Percentiles rank a stretch among this genome's conserved stretches.
phyloP scores from a whole-genome alignment of 1,140 invertebrate genomes.

The Scylla paramamosain region DNA sequence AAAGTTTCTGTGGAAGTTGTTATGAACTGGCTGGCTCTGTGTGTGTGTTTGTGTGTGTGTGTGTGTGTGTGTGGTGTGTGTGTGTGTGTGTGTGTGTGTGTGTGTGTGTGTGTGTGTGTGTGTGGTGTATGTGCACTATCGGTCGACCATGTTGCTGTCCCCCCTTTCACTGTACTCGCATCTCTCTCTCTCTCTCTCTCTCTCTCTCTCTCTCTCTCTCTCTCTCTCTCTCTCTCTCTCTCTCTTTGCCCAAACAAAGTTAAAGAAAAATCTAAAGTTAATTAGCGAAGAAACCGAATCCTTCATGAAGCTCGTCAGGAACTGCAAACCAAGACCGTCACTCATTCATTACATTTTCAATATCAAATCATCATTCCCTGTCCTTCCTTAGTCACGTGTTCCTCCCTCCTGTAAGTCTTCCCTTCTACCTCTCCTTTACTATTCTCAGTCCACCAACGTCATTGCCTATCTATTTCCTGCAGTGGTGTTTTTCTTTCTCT shows the following conservation, averaged over 20 bases:
- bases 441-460: not conserved
- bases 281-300: not conserved
- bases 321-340: not conserved
- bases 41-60: not conserved
- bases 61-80: not conserved
- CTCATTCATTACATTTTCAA: not conserved
- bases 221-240: no score
- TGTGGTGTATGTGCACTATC: not conserved
- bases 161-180: not conserved
- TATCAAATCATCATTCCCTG: not conserved
- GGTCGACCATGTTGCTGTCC: not conserved
- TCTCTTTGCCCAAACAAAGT: no score
- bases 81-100: not conserved
- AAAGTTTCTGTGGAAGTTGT: not conserved
- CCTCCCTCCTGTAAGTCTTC: not conserved
- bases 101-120: constrained; percentile 18
- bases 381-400: not conserved
- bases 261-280: not conserved
- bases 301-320: not conserved
- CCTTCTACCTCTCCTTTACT: not conserved
- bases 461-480: not conserved
- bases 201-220: no score
- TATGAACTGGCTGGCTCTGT: not conserved
- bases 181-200: no score
- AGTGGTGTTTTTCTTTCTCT: not conserved